Evolutionary conservation across 2,888 invertebrate species (phyloP).

Genomic region (Gari tellinella): DNA sequence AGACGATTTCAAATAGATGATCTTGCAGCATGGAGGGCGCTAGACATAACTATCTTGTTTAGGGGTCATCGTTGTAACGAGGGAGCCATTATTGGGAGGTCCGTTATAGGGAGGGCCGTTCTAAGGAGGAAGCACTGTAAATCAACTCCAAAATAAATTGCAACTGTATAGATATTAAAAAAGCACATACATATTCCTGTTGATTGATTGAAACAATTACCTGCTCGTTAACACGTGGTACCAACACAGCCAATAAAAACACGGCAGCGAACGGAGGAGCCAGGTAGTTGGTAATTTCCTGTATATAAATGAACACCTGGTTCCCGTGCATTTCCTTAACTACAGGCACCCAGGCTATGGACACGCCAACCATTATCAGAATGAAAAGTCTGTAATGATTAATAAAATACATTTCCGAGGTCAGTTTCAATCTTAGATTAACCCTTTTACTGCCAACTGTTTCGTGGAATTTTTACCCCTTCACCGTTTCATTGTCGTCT

Average conservation of each 20-base stretch:
- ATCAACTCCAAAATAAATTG: no score
- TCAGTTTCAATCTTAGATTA: no score
- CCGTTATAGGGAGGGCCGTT: neutral
- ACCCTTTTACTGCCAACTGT: no score
- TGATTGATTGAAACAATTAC: conserved; percentile 44
- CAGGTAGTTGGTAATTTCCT: conserved; percentile 80
- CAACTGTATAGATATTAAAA: no score
- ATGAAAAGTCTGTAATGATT: conserved; percentile 69
- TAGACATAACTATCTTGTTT: no score
- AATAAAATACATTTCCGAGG: no score
- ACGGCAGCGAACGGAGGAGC: conserved; percentile 80
- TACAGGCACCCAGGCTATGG: conserved; percentile 81
- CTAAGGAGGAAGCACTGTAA: neutral
- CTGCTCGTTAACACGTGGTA: conserved; percentile 79
- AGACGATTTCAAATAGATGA: no score
- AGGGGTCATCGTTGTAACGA: no score
- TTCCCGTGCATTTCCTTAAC: conserved; percentile 79
- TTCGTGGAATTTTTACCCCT: no score
- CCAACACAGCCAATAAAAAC: conserved; percentile 76
- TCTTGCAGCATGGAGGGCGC: no score
- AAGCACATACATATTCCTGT: neutral
- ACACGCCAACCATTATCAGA: conserved; percentile 77
- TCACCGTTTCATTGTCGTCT: no score
- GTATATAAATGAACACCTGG: conserved; percentile 81
- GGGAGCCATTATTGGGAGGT: no score